Percentiles rank a stretch among this genome's conserved stretches.
phyloP scores from a whole-genome alignment of 2,113 vertebrate genomes.

The Paradisaea rubra region DNA sequence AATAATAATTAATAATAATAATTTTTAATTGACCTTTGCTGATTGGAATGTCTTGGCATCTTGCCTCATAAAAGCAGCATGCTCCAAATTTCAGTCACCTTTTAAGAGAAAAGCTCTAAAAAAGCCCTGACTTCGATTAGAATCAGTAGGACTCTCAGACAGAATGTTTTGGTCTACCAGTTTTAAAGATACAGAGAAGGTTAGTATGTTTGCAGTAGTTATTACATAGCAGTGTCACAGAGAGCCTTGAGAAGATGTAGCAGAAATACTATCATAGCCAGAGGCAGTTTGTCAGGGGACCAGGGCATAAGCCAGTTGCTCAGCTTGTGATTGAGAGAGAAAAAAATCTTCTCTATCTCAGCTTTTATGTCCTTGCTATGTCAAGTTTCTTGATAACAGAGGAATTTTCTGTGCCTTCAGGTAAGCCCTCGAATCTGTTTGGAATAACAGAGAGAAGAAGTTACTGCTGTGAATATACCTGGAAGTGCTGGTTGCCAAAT shows the following conservation, averaged over 20 bases:
- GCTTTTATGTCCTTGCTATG: neutral
- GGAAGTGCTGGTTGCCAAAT: rapidly evolving
- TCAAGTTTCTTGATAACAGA: neutral
- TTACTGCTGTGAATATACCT: neutral
- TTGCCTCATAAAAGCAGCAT: neutral
- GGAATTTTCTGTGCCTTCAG: neutral
- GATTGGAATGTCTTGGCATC: neutral
- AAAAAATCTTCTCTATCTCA: neutral
- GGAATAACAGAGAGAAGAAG: neutral
- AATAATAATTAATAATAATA: neutral
- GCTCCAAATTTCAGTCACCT: neutral
- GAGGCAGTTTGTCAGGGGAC: neutral
- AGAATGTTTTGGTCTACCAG: neutral
- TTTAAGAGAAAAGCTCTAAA: neutral
- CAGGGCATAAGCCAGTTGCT: neutral
- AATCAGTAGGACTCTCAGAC: neutral
- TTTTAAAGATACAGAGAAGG: neutral
- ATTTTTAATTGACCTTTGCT: neutral
- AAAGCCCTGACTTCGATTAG: neutral
- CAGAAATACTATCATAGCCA: neutral
- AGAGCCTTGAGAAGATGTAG: neutral
- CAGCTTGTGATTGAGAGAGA: neutral
- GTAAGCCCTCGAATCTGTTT: neutral
- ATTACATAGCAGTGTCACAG: neutral
- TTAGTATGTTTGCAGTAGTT: neutral